Conservation (phyloP, 23 tunicate species). For the Botrylloides violaceus region DNA sequence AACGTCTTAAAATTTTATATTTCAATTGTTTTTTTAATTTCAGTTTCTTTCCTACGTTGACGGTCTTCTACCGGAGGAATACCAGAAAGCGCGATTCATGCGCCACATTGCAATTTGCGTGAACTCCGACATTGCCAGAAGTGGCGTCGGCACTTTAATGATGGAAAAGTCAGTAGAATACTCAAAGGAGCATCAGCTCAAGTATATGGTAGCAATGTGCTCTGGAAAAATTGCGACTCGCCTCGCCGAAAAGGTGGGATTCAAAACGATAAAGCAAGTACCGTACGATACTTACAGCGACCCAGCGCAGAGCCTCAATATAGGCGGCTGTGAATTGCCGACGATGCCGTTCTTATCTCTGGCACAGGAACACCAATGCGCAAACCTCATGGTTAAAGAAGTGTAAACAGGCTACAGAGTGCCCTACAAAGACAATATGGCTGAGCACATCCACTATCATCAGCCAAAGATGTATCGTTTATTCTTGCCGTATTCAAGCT, state of each 20-base stretch:
- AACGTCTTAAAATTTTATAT: too few relatives aligned
- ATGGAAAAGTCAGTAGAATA: constrained; percentile 51
- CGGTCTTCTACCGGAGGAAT: constrained; percentile 18
- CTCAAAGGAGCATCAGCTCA: constrained; percentile 32
- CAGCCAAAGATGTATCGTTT: too few relatives aligned
- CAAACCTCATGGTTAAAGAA: constrained; percentile 35
- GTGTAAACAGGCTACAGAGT: background rate
- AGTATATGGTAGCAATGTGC: constrained; percentile 65
- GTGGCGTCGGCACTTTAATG: constrained; percentile 67
- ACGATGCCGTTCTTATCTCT: constrained; percentile 14
- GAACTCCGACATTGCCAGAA: constrained; percentile 31
- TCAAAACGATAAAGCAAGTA: constrained; percentile 23
- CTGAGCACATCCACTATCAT: too few relatives aligned
- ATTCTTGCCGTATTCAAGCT: too few relatives aligned
- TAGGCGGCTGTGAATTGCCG: background rate
- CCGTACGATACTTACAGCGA: constrained; percentile 43
- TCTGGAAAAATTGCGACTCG: constrained; percentile 63
- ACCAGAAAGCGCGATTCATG: constrained; percentile 52
- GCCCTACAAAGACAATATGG: too few relatives aligned
- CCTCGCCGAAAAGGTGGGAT: constrained; percentile 76
- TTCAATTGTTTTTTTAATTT: too few relatives aligned
- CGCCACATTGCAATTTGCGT: constrained; percentile 90
- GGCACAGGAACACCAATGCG: constrained; percentile 18
- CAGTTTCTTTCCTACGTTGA: constrained; percentile 65
- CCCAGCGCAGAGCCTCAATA: background rate